A percentile compares a stretch with the other conserved stretches of the same genome.
Evolutionary conservation across 1,140 invertebrate genomes (phyloP).

Genomic region (Drosophila pandora): DNA sequence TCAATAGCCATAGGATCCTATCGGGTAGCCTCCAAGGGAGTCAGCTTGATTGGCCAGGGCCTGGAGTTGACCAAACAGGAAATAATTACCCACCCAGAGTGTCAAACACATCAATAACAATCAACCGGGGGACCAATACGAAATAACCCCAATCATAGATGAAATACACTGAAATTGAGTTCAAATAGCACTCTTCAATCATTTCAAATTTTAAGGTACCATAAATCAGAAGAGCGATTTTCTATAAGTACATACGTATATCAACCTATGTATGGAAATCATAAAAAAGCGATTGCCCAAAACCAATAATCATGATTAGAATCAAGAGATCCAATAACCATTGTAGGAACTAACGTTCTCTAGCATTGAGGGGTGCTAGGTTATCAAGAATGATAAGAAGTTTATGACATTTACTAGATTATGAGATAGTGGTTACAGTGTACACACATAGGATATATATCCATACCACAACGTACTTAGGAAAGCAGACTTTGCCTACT

Average conservation of each 20-base stretch:
- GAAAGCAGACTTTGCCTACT: no score
- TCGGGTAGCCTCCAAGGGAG: background rate
- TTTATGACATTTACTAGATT: background rate
- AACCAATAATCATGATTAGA: background rate
- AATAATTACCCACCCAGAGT: conserved; percentile 29
- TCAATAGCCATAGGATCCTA: conserved; percentile 7
- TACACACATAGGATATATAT: background rate
- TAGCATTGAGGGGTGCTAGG: background rate
- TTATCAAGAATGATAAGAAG: background rate
- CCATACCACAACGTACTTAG: no score
- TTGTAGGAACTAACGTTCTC: background rate
- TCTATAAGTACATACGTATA: background rate
- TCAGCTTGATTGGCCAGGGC: conserved; percentile 20
- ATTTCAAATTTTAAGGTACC: background rate
- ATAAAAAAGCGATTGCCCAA: background rate
- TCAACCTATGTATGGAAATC: background rate
- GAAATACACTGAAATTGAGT: background rate
- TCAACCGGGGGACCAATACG: conserved; percentile 10
- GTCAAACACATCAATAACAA: conserved; percentile 26
- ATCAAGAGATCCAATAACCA: background rate
- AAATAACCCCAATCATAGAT: background rate
- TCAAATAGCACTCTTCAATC: background rate
- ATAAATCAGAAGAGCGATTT: background rate
- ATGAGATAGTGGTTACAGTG: background rate
- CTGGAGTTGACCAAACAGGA: background rate